phyloP scores from a whole-genome alignment of 1,140 invertebrate species.

The Conus ventricosus region DNA sequence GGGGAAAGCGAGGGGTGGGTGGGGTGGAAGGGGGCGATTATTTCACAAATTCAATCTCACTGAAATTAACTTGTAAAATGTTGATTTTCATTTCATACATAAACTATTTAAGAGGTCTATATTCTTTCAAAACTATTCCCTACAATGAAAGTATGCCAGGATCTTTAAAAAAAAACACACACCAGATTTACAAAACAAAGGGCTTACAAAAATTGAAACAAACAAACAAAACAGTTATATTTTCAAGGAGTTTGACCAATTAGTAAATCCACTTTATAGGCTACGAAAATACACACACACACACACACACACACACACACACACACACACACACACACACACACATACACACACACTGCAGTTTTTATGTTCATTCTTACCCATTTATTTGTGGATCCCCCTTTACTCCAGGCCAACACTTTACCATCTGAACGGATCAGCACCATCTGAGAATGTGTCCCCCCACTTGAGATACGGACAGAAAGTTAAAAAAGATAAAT shows the following conservation, averaged over 20 bases:
- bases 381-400: conserved; percentile 89
- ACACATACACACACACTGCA: neutral
- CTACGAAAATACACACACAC: neutral
- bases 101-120: no score
- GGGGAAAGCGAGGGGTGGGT: no score
- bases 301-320: neutral
- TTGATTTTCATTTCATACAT: no score
- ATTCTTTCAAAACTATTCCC: no score
- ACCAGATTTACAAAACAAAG: no score
- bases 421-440: conserved; percentile 84
- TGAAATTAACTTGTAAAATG: no score
- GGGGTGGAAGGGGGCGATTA: no score
- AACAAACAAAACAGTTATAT: neutral
- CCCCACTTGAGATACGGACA: conserved; percentile 80
- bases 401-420: conserved; percentile 80
- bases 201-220: neutral
- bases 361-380: conserved; percentile 72
- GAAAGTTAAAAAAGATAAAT: no score
- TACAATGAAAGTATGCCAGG: no score
- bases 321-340: neutral
- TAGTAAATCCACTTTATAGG: no score
- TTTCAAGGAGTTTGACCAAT: neutral
- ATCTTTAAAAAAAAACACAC: no score
- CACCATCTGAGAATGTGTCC: conserved; percentile 86
- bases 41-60: no score